Base-by-base conservation (phyloP, 2,113 vertebrate species). In the Elachura formosa region DNA sequence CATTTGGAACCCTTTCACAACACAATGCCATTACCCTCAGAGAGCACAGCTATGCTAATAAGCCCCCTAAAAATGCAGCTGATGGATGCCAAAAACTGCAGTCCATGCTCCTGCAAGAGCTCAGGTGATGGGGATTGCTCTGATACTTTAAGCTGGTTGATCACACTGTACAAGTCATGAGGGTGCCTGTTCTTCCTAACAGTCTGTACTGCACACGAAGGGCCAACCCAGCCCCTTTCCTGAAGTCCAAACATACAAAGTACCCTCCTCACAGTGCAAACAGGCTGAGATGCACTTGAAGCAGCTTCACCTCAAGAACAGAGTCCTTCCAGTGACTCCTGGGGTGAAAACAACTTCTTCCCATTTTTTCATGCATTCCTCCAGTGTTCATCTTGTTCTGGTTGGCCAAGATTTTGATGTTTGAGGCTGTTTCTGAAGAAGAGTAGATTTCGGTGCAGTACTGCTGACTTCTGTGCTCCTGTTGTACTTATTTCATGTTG, bases 1-100 rank as follows among this genome's bases (percentile, higher is more conserved):
- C 3, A 1, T 55, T 49, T 56, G 49, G 73, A 93, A 75, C 41
- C 8, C 17, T 81, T 89, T 91, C 66, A 92, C 58, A 83, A 46
- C 24, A n/a, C 14, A 13, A 1, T 40, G 52, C 52, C 22, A 43
- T 38, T 45, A 51, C 51, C 46, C 31, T 15, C 23, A 41, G 52
- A 38, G 36, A 73, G 34, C 41, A 48, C 33, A 84, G 58, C 52
- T 84, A 80, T 62, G 56, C 22, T 64, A 52, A 62, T 87, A 94
- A 82, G 45, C 74, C 68, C 74, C 81, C 93, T 75, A 82, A 94
- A 96, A 89, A 94, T 85, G 89, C 58, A 92, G 74, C 74, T 82
- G 62, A 58, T 93, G 74, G 78, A 36, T 72, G 93, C 78, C 81
- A 82, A 94, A 84, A 84, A 1, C 81, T 73, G 80, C 73, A 87